Percentiles rank a stretch among this genome's conserved stretches.
Evolutionary conservation across 2,888 invertebrate species (phyloP).

Genomic region (Taphrorychus bicolor): DNA sequence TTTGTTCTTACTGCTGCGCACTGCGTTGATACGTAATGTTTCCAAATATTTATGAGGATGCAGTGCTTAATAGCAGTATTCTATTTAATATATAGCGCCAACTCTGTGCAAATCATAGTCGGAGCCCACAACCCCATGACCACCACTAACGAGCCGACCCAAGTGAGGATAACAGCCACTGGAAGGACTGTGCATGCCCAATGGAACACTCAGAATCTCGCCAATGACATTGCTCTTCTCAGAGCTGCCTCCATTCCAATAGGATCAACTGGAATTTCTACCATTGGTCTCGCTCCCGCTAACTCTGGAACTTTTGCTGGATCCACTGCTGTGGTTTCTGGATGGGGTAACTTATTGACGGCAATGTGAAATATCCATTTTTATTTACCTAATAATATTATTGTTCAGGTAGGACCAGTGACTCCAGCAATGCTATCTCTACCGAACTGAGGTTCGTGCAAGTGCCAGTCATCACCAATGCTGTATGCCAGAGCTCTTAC

Average conservation of each 20-base stretch:
- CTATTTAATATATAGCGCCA: slow-evolving; percentile 13
- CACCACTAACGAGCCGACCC: slow-evolving; percentile 25
- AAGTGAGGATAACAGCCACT: slow-evolving; percentile 12
- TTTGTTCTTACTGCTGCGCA: slow-evolving; percentile 43
- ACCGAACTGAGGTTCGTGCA: slow-evolving; percentile 7
- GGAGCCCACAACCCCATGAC: slow-evolving; percentile 32
- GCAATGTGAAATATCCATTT: background rate
- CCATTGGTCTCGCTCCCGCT: slow-evolving; percentile 6
- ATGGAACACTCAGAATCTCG: slow-evolving; percentile 20
- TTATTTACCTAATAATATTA: background rate
- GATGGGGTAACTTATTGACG: slow-evolving; percentile 58
- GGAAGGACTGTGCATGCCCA: slow-evolving; percentile 15
- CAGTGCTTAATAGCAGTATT: background rate
- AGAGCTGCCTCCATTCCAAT: slow-evolving; percentile 8
- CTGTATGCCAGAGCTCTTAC: slow-evolving; percentile 58
- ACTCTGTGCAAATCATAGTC: slow-evolving; percentile 16
- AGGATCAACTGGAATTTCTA: slow-evolving; percentile 6
- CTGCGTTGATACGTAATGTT: slow-evolving; percentile 36
- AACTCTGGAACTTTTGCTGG: slow-evolving; percentile 52
- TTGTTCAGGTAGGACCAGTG: slow-evolving; percentile 15
- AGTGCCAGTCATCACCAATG: slow-evolving; percentile 58
- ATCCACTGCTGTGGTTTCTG: slow-evolving; percentile 57
- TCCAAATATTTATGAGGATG: too few relatives aligned
- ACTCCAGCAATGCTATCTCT: slow-evolving; percentile 12
- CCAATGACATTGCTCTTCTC: slow-evolving; percentile 33